phyloP scores from a whole-genome alignment of 2,797 vertebrate species.

The Periophthalmus magnuspinnatus region DNA sequence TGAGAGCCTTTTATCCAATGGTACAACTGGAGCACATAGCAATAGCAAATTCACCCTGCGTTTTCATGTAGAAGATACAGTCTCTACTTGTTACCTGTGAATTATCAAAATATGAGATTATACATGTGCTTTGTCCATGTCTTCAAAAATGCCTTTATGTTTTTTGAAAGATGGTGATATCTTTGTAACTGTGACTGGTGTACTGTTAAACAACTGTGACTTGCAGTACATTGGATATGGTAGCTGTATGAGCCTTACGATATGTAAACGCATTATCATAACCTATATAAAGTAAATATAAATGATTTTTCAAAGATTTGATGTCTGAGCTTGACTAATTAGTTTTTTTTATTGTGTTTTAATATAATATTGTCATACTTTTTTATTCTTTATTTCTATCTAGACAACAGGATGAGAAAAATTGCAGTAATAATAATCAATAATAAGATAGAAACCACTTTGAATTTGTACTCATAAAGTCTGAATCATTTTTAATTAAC shows the following conservation, averaged over 20 bases:
- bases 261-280: conserved; percentile 32
- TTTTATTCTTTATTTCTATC: not conserved
- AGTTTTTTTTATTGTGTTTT: conserved; percentile 5
- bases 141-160: conserved; percentile 66
- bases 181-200: conserved; percentile 70
- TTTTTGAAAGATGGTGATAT: conserved; percentile 56
- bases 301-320: conserved; percentile 45
- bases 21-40: conserved; percentile 20
- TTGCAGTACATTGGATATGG: conserved; percentile 57
- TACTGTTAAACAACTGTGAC: conserved; percentile 62
- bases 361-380: not conserved
- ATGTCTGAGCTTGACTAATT: conserved; percentile 4
- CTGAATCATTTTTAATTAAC: no score
- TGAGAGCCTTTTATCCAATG: conserved; percentile 13
- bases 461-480: no score
- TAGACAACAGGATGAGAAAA: not conserved
- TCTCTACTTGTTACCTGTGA: conserved; percentile 30
- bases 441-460: no score
- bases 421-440: no score
- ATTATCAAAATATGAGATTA: conserved; percentile 30
- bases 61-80: conserved; percentile 23
- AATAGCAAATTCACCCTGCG: conserved; percentile 26
- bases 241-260: conserved; percentile 67
- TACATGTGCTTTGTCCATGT: conserved; percentile 48
- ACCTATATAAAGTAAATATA: conserved; percentile 25